phyloP scores from a whole-genome alignment of 1,140 invertebrate species.

The Pseudoatta argentina region DNA sequence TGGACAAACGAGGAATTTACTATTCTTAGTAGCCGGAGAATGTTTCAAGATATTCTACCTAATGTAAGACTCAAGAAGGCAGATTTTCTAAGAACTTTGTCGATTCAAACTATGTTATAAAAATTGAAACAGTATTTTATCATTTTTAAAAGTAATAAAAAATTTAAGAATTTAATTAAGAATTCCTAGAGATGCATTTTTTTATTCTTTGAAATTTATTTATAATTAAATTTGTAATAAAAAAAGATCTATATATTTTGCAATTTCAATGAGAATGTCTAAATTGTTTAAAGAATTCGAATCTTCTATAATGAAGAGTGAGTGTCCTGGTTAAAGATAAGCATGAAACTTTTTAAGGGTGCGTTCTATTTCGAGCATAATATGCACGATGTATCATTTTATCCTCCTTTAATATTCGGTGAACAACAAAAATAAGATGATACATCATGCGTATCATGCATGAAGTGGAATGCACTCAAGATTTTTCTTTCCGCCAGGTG shows the following conservation, averaged over 20 bases:
- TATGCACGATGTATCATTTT: too few species aligned
- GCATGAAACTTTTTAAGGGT: not conserved
- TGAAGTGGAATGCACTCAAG: not conserved
- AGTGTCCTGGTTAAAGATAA: not conserved
- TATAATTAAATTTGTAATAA: not conserved
- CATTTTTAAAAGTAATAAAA: not conserved
- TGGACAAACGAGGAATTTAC: constrained; percentile 80
- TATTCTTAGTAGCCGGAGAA: constrained; percentile 76
- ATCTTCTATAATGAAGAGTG: not conserved
- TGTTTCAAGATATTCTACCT: constrained; percentile 82
- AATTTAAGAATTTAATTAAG: not conserved
- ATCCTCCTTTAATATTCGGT: too few species aligned
- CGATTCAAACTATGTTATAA: not conserved
- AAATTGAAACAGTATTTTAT: not conserved
- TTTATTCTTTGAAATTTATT: not conserved
- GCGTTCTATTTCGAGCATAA: too few species aligned
- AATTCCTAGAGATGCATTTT: not conserved
- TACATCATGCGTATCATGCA: too few species aligned
- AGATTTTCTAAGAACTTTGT: not conserved
- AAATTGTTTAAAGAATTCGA: not conserved
- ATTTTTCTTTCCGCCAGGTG: constrained; percentile 64
- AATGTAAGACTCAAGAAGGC: constrained; percentile 69
- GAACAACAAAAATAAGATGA: too few species aligned
- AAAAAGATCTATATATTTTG: constrained; percentile 1
- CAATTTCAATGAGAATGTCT: not conserved